These are phyloP conservation scores for Pyrocephalus nanus DNA, from an alignment of 2,797 vertebrate species.

Conservation along the genomic window DNA sequence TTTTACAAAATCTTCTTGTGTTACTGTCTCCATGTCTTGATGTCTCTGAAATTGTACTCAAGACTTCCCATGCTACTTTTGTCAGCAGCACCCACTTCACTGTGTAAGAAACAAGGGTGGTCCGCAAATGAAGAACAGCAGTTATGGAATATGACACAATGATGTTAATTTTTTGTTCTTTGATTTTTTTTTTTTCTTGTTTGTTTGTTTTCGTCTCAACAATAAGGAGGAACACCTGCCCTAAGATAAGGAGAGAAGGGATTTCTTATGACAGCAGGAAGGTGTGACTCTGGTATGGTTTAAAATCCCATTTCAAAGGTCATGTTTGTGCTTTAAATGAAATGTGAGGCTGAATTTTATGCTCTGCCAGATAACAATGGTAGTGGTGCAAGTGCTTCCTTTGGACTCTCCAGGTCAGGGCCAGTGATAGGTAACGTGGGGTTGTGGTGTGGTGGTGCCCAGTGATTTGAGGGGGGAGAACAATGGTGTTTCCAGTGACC, in stretches of 20 bases:
- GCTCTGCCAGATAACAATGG: not conserved
- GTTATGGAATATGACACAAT: not conserved
- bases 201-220: not conserved
- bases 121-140: not conserved
- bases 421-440: rapidly evolving
- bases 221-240: not conserved
- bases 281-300: not conserved
- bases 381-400: not conserved
- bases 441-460: not conserved
- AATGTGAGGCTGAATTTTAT: not conserved
- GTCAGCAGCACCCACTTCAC: not conserved
- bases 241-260: not conserved
- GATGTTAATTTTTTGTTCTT: no score
- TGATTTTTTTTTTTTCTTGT: rapidly evolving
- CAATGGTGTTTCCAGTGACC: not conserved
- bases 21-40: not conserved
- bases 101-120: not conserved
- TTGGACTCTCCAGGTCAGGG: not conserved
- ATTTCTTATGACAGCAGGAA: not conserved
- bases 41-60: not conserved
- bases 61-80: not conserved
- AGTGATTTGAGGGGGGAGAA: not conserved
- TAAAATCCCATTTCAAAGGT: not conserved
- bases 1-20: not conserved
- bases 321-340: slow-evolving; percentile 1